Percentiles rank a stretch among this genome's conserved stretches.
Conservation (phyloP, 2,113 vertebrate genomes). For the Etheostoma cragini region DNA sequence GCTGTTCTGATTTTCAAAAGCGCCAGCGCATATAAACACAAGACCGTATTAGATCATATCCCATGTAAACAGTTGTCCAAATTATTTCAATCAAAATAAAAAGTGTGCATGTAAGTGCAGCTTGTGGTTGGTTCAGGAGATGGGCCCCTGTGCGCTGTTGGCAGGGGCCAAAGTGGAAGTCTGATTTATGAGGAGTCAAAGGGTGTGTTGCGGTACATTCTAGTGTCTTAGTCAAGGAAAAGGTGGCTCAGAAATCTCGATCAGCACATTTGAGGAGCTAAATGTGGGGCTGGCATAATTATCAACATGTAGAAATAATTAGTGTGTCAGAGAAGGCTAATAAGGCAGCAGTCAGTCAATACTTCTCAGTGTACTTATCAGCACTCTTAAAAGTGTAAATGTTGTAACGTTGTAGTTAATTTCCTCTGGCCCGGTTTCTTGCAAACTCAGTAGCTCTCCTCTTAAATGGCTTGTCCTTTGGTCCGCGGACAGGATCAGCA, state of each 20-base stretch:
- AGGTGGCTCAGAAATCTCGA: neutral
- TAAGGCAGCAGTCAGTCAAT: neutral
- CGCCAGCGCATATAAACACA: too few relatives aligned
- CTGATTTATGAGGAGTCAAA: conserved; percentile 22
- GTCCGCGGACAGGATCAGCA: neutral
- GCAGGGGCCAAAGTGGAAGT: conserved; percentile 37
- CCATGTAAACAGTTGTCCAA: too few relatives aligned
- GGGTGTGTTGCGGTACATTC: conserved; percentile 41
- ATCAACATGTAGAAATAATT: neutral
- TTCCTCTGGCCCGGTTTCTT: neutral
- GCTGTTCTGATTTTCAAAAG: too few relatives aligned
- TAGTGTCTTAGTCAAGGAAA: neutral
- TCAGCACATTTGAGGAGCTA: neutral
- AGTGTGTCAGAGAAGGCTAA: neutral
- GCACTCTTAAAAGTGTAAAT: neutral
- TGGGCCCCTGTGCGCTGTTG: neutral
- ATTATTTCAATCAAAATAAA: too few relatives aligned
- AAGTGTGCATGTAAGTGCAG: too few relatives aligned
- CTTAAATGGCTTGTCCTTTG: neutral
- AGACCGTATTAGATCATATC: too few relatives aligned
- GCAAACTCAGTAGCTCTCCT: neutral
- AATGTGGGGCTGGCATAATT: neutral
- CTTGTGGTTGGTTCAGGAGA: neutral
- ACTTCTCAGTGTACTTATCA: neutral
- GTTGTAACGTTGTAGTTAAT: neutral